Conservation (phyloP, 1,140 invertebrate species). For the Brevipalpus yothersi region DNA sequence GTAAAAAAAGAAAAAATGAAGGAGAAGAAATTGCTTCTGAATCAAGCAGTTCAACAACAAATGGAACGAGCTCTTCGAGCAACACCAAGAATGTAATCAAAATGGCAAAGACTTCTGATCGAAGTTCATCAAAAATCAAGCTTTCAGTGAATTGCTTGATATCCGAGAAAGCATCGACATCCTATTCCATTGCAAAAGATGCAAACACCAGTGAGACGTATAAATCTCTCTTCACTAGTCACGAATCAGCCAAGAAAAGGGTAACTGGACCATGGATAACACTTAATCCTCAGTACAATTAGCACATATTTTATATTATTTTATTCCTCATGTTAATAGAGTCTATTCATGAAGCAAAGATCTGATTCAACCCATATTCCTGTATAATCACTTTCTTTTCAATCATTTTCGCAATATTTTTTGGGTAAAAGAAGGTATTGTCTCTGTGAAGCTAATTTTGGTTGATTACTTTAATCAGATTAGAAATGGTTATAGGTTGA, state of each 20-base stretch:
- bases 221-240: slow-evolving; percentile 81
- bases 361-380: too few species aligned
- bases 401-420: too few species aligned
- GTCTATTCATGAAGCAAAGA: too few species aligned
- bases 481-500: too few species aligned
- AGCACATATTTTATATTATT: too few species aligned
- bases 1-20: background rate
- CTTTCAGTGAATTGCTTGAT: background rate
- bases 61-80: background rate
- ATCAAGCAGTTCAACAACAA: background rate
- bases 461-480: too few species aligned
- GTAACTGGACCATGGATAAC: background rate
- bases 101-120: background rate
- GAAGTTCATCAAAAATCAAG: background rate
- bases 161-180: slow-evolving; percentile 12
- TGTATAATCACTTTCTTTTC: too few species aligned
- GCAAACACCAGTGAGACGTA: slow-evolving; percentile 65
- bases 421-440: too few species aligned
- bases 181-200: slow-evolving; percentile 72
- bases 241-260: slow-evolving; percentile 58
- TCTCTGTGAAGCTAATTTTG: too few species aligned
- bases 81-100: background rate
- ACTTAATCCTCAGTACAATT: too few species aligned
- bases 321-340: too few species aligned
- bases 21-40: background rate